Evolutionary conservation across 2,113 vertebrate species (phyloP), one percentile per base, ranked within the genome.

Genomic region (Archilochus colubris): DNA sequence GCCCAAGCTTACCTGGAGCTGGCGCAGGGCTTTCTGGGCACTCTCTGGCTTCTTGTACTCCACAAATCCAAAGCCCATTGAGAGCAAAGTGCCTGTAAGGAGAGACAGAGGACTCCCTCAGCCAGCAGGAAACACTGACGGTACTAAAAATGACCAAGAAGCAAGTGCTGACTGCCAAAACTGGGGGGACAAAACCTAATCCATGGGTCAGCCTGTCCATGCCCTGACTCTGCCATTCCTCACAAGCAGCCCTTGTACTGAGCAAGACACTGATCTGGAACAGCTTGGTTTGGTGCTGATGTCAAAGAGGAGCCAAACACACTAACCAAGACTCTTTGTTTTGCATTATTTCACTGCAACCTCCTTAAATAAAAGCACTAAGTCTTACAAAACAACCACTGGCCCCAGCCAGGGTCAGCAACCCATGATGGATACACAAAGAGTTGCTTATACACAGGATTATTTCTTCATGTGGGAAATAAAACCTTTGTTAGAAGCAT

Each of bases 51-150:
- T 99, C 97, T 90, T 98, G 96, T 99, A 99, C 61, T 99, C 98
- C 93, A 99, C 98, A 95, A 99, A 99, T 2, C 99, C 99, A 72
- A 99, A 99, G 28, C 99, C 99, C 99, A 99, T 99, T 17, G 99
- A 99, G 8, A 99, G 98, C 61, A 98, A 82, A 8, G 88, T 83
- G n/a, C 99, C 99, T 99, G 88, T 1, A 48, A 67, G 50, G 70
- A 33, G 43, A 50, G 73, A 77, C 80, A 31, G 22, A 88, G 53
- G 43, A 30, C 9, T 53, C 11, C 2, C 3, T 25, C 22, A 44
- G 19, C 8, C 38, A 81, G n/a, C 20, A 59, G 24, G 23, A 76
- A 80, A 40, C 20, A 68, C 10, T 1, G 7, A 28, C 0, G 0
- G 25, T 2, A 1, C 1, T 46, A 82, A 86, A 61, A 91, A 75